These are phyloP conservation scores for Helicorthomorpha holstii DNA, from an alignment of 1,140 invertebrate species.

Conservation along the genomic window DNA sequence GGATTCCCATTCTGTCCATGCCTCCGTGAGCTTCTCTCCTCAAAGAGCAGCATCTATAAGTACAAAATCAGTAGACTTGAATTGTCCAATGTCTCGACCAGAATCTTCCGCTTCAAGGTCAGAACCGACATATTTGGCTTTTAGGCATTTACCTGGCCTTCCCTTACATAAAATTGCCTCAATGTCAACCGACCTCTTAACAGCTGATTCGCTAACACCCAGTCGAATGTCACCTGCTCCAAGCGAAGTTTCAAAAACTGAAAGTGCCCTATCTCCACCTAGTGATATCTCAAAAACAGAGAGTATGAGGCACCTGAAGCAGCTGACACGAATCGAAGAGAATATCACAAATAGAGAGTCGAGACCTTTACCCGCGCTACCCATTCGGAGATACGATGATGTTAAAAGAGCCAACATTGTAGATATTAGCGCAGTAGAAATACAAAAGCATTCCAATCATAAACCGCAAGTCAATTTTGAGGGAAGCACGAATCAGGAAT, in stretches of 20 bases:
- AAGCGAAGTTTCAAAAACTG: constrained; percentile 22
- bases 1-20: no score
- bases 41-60: no score
- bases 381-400: not conserved
- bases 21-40: no score
- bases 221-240: constrained; percentile 22
- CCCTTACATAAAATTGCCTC: constrained; percentile 16
- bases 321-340: constrained; percentile 17
- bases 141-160: constrained; percentile 10
- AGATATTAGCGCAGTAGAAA: not conserved
- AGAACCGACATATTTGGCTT: constrained; percentile 5
- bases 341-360: constrained; percentile 2
- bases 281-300: constrained; percentile 23
- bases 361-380: not conserved
- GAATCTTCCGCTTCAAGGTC: constrained; percentile 20
- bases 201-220: constrained; percentile 16
- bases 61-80: no score
- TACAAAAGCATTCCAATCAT: no score
- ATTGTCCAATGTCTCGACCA: constrained; percentile 19
- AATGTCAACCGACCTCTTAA: constrained; percentile 17
- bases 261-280: constrained; percentile 20
- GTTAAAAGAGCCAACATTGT: constrained; percentile 1
- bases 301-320: constrained; percentile 18
- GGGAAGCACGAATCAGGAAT: not conserved
- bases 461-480: not conserved